These are phyloP conservation scores for Chamaea fasciata DNA, from an alignment of 2,113 vertebrate species.

Conservation along the genomic window DNA sequence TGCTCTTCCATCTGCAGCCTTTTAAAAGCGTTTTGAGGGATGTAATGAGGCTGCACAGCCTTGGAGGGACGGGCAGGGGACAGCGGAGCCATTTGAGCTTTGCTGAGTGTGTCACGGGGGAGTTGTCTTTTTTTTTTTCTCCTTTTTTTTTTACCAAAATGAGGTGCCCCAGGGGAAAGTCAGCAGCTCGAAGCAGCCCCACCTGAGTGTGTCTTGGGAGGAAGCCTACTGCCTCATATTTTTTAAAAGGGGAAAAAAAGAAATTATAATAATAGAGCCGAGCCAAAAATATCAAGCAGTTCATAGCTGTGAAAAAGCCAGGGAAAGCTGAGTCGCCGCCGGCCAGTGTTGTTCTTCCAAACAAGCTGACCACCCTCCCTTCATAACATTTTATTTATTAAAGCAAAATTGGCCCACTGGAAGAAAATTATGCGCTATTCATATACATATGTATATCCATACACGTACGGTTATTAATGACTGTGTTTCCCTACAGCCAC, in stretches of 20 bases:
- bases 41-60: neutral
- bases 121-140: neutral
- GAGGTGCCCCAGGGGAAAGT: slow-evolving; percentile 63
- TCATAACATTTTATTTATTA: slow-evolving; percentile 63
- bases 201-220: slow-evolving; percentile 76
- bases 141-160: neutral
- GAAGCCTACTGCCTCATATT: slow-evolving; percentile 70
- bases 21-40: slow-evolving; percentile 67
- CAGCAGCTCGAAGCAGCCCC: slow-evolving; percentile 64
- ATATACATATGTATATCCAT: neutral
- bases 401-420: slow-evolving; percentile 14
- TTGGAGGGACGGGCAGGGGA: neutral
- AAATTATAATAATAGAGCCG: slow-evolving; percentile 54
- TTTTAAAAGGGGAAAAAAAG: slow-evolving; percentile 70
- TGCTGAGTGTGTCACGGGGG: neutral
- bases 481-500: neutral
- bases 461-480: neutral
- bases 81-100: neutral
- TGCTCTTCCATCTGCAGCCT: slow-evolving; percentile 70
- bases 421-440: neutral
- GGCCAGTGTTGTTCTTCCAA: slow-evolving; percentile 75
- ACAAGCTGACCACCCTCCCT: slow-evolving; percentile 65
- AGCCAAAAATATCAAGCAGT: slow-evolving; percentile 82
- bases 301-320: slow-evolving; percentile 75
- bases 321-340: slow-evolving; percentile 72